phyloP scores from a whole-genome alignment of 2,888 invertebrate genomes.

The Agrochola lota region DNA sequence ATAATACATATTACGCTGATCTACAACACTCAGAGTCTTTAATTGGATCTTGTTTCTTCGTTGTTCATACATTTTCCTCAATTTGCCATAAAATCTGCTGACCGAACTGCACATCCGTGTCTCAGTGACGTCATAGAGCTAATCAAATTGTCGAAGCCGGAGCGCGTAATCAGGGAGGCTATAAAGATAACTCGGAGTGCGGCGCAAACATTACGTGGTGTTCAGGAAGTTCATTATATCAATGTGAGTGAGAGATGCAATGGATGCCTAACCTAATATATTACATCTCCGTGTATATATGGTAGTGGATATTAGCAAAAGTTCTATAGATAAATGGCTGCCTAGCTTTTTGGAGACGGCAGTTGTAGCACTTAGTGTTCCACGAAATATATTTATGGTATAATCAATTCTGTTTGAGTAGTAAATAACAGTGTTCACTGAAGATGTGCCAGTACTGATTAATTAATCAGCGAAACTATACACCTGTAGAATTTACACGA shows the following conservation, averaged over 20 bases:
- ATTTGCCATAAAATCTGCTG: conserved; percentile 24
- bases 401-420: not conserved
- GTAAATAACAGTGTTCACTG: not conserved
- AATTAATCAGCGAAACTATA: not conserved
- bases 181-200: conserved; percentile 74
- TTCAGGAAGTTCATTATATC: conserved; percentile 60
- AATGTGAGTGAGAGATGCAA: conserved; percentile 53
- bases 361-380: not conserved
- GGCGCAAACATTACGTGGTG: conserved; percentile 71
- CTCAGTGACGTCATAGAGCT: conserved; percentile 63
- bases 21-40: not conserved
- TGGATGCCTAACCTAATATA: conserved; percentile 48
- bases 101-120: conserved; percentile 41
- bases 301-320: not conserved
- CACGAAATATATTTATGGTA: not conserved
- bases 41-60: conserved; percentile 6
- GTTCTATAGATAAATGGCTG: not conserved
- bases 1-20: not conserved
- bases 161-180: conserved; percentile 73
- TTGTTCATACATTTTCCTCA: conserved; percentile 39
- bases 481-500: not conserved
- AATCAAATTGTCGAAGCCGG: conserved; percentile 75
- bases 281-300: not conserved
- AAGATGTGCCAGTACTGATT: not conserved
- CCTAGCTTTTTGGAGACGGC: not conserved